Conservation (phyloP, 2,797 vertebrate genomes). For the Gallinago nigripennis region DNA sequence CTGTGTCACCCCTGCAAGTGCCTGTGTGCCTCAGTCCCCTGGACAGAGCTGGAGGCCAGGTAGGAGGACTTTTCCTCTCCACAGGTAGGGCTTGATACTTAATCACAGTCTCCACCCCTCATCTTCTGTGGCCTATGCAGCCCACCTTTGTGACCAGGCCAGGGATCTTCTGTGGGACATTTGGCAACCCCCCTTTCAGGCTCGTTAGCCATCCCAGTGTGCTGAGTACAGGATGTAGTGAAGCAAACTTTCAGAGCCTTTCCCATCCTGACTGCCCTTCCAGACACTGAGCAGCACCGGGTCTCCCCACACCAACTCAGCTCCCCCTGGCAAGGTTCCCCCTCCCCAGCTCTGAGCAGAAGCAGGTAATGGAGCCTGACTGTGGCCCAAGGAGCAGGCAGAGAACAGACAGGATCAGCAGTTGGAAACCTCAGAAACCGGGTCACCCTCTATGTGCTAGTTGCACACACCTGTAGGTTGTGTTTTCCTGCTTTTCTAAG, state of each 20-base stretch:
- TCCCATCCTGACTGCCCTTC: background rate
- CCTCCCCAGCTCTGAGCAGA: background rate
- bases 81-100: background rate
- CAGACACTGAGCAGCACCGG: background rate
- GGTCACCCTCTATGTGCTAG: background rate
- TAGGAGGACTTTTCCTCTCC: background rate
- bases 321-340: background rate
- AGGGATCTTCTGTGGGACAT: background rate
- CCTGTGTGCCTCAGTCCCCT: background rate
- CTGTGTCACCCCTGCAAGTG: background rate
- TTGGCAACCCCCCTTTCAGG: background rate
- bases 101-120: background rate
- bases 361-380: background rate
- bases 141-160: background rate
- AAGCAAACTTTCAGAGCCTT: background rate
- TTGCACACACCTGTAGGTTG: background rate
- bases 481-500: background rate
- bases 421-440: background rate
- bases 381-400: background rate
- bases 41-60: background rate
- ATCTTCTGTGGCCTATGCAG: background rate
- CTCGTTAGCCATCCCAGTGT: background rate
- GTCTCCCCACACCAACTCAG: background rate
- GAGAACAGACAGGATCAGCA: background rate
- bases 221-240: background rate